A percentile compares a stretch with the other conserved stretches of the same genome.
Conservation (phyloP, 2,797 vertebrate genomes). For the Pseudopleuronectes americanus region DNA sequence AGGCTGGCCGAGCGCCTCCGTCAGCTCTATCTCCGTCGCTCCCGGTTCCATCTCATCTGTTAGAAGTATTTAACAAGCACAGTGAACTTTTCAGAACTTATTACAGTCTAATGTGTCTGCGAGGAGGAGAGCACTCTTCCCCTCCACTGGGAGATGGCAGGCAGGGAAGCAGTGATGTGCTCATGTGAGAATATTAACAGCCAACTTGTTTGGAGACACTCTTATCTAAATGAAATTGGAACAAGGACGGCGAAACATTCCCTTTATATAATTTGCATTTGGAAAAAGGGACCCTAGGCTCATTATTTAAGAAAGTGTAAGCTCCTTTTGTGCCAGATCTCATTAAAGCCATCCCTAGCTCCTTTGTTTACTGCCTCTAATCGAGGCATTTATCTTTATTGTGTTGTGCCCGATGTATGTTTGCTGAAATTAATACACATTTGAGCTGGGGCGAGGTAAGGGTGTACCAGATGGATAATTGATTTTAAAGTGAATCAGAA, state of each 20-base stretch:
- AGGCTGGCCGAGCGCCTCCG: slow-evolving; percentile 56
- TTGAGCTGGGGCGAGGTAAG: slow-evolving; percentile 81
- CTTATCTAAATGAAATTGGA: slow-evolving; percentile 87
- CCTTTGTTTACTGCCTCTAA: slow-evolving; percentile 86
- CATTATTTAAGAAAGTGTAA: slow-evolving; percentile 87
- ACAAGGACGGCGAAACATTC: slow-evolving; percentile 84
- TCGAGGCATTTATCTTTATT: slow-evolving; percentile 88
- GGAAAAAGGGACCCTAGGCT: slow-evolving; percentile 78
- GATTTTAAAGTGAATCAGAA: slow-evolving; percentile 86
- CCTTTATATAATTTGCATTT: slow-evolving; percentile 85
- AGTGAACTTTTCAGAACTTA: slow-evolving; percentile 83
- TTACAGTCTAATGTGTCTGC: slow-evolving; percentile 73
- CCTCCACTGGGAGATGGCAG: slow-evolving; percentile 73
- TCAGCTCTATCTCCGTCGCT: slow-evolving; percentile 55
- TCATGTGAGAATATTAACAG: slow-evolving; percentile 85
- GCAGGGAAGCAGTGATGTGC: slow-evolving; percentile 79
- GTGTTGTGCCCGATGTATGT: slow-evolving; percentile 83
- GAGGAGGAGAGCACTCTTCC: slow-evolving; percentile 65
- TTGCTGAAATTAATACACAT: slow-evolving; percentile 87
- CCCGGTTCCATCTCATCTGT: slow-evolving; percentile 64
- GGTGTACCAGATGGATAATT: slow-evolving; percentile 89
- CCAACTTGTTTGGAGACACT: slow-evolving; percentile 81
- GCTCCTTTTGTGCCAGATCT: slow-evolving; percentile 85
- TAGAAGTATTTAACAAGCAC: slow-evolving; percentile 79
- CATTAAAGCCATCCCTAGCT: slow-evolving; percentile 83